A percentile compares a stretch with the other conserved stretches of the same genome.
Evolutionary conservation across 2,797 vertebrate genomes (phyloP).

Genomic region (Ataeniobius toweri): DNA sequence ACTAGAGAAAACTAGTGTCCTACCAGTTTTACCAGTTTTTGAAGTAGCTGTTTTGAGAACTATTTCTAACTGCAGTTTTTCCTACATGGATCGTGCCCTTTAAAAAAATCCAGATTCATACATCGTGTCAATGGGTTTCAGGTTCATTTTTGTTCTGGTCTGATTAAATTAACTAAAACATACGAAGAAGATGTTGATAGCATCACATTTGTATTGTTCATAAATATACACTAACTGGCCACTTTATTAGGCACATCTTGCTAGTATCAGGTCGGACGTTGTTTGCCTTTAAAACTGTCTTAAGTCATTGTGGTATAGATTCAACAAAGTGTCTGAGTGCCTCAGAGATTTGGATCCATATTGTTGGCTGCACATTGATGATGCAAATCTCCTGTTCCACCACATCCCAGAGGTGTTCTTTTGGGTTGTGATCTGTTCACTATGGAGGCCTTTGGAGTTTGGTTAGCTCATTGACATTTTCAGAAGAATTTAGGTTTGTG

Average conservation of each 20-base stretch:
- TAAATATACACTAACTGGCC: background rate
- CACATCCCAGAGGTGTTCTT: background rate
- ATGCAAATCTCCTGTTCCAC: background rate
- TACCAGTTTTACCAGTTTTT: constrained; percentile 8
- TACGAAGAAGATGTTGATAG: background rate
- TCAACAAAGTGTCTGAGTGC: background rate
- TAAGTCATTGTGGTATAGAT: background rate
- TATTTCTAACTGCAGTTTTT: constrained; percentile 3
- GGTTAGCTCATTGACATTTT: background rate
- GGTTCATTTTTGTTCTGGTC: background rate
- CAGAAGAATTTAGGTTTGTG: background rate
- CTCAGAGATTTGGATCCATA: background rate
- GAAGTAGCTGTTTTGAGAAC: background rate
- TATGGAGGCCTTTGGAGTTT: background rate
- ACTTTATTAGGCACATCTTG: background rate
- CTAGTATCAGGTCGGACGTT: background rate
- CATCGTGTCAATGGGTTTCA: background rate
- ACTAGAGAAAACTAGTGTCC: background rate
- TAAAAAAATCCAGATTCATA: background rate
- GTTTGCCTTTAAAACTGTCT: background rate
- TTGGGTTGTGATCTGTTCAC: background rate
- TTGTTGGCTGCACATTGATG: background rate
- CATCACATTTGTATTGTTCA: background rate
- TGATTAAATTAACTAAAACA: background rate
- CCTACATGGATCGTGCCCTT: background rate